Evolutionary conservation across 2,888 invertebrate species (phyloP), one percentile per base, ranked within the genome.

Genomic region (Protula sp.): DNA sequence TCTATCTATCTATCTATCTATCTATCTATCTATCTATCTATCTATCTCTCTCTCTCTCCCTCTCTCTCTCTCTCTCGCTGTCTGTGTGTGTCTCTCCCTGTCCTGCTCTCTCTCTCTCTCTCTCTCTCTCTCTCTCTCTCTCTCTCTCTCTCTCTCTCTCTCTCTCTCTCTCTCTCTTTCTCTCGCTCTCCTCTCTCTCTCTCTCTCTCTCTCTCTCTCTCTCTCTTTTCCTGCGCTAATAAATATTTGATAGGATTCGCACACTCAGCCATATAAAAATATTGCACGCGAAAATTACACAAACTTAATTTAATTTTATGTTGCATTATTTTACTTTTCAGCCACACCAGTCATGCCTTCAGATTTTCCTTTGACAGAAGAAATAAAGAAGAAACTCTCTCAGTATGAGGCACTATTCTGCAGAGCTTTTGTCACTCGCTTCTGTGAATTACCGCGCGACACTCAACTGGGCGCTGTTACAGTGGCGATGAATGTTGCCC

Each of bases 391-490:
- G 38, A 62, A 64, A 30, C 38, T 61, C 26, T 24, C 47, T 5
- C 47, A 61, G n/a, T 67, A 66, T 31, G 66, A 67, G 47, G 59
- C 60, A 19, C 61, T 55, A 29, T 67, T 62, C 55, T 52, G 51
- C 19, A 58, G 61, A 45, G 54, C 54, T 30, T 52, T 67, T 27
- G 47, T 54, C 2, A 57, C 51, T 38, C 47, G 60, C 29, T 66
- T 62, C 59, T 59, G 55, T 24, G 30, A 45, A 1, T 57, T 67
- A 28, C 60, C 62, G 2, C 62, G 64, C 14, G 52, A 47, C 5
- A 54, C 55, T 27, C 65, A 64, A 31, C 62, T 67, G 28, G 54
- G 48, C 27, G 52, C 26, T 9, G 47, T 60, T 48, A 27, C 38
- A 22, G 22, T 62, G 30, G 59, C 62, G 24, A 50, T 5, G 50